Evolutionary conservation across 2,888 invertebrate species (phyloP).

Genomic region (Scaptomyza cyrtandrae): DNA sequence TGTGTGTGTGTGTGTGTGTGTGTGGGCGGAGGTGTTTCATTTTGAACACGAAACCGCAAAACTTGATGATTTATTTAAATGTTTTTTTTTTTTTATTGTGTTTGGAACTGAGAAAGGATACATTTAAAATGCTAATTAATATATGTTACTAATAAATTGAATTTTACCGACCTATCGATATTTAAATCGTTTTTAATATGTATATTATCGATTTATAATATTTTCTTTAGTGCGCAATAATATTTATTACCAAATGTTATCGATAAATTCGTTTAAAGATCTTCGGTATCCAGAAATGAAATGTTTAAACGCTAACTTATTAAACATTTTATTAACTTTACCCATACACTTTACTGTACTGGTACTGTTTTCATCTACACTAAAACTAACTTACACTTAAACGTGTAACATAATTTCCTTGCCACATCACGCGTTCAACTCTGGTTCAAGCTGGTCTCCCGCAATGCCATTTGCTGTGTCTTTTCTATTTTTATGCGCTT

Average conservation of each 20-base stretch:
- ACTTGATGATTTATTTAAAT: slow-evolving; percentile 5
- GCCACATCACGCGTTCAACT: background rate
- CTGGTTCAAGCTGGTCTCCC: background rate
- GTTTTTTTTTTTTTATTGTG: background rate
- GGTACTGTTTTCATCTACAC: background rate
- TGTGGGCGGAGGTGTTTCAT: background rate
- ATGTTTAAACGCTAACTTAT: too few species aligned
- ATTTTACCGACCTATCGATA: background rate
- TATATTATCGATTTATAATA: too few species aligned
- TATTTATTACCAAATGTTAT: too few species aligned
- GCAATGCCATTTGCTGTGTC: background rate
- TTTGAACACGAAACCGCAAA: background rate
- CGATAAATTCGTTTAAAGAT: too few species aligned
- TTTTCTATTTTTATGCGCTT: background rate
- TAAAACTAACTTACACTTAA: slow-evolving; percentile 1
- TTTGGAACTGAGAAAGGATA: background rate
- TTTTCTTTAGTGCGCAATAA: too few species aligned
- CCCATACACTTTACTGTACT: too few species aligned
- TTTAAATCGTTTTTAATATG: too few species aligned
- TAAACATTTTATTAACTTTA: too few species aligned
- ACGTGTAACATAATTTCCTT: background rate
- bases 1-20: background rate
- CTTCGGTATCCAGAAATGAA: too few species aligned
- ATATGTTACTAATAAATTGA: background rate
- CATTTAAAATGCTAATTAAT: background rate